A percentile compares a stretch with the other conserved stretches of the same genome.
Evolutionary conservation across 2,888 invertebrate genomes (phyloP).

Genomic region (Zeuzera pyrina): DNA sequence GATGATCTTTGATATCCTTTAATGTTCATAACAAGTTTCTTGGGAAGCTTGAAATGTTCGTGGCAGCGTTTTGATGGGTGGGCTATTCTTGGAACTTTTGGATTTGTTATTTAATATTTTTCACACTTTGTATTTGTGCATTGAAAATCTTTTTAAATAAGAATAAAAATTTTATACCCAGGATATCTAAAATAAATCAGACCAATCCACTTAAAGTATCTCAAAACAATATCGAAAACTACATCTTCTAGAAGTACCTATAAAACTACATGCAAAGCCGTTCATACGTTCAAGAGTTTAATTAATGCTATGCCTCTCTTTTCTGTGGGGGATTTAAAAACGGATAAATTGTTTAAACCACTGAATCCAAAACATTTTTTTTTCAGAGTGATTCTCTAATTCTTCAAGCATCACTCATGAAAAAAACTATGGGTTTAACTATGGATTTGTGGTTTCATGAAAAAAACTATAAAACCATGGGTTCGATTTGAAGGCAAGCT

Average conservation of each 20-base stretch:
- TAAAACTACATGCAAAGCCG: not conserved
- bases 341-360: not conserved
- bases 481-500: no score
- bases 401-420: no score
- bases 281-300: not conserved
- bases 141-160: not conserved
- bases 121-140: not conserved
- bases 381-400: no score
- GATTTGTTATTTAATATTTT: not conserved
- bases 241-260: no score
- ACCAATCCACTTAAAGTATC: no score
- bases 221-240: no score
- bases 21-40: constrained; percentile 37
- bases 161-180: not conserved
- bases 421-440: no score
- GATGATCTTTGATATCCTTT: constrained; percentile 57
- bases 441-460: no score
- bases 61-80: constrained; percentile 4
- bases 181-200: not conserved
- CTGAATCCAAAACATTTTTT: no score
- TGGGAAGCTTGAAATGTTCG: constrained; percentile 10
- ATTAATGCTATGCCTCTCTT: no score
- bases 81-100: constrained; percentile 8
- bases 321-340: no score
- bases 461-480: no score